Evolutionary conservation across 2,888 invertebrate genomes (phyloP).

Genomic region (Sinodicranocentrus sp.): DNA sequence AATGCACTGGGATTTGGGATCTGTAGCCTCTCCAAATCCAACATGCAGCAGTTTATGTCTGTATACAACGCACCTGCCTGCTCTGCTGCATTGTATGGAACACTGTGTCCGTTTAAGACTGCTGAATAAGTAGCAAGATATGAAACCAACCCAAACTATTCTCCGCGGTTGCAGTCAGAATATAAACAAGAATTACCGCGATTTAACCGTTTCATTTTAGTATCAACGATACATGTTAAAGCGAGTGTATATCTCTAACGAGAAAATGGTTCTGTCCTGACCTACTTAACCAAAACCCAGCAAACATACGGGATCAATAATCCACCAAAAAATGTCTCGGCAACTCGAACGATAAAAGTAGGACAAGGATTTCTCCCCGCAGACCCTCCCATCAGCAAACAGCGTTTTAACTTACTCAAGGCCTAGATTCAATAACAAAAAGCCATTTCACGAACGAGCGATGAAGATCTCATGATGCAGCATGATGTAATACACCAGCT

Average conservation of each 20-base stretch:
- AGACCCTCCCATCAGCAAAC: constrained; percentile 70
- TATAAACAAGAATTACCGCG: constrained; percentile 23
- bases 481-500: constrained; percentile 44
- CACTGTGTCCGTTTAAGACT: background rate
- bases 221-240: background rate
- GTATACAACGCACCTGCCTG: background rate
- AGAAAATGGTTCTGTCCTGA: constrained; percentile 71
- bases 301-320: constrained; percentile 73
- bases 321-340: constrained; percentile 74
- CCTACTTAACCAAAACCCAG: constrained; percentile 74
- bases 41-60: too few species aligned
- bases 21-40: too few species aligned
- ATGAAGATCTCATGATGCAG: constrained; percentile 27
- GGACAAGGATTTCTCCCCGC: constrained; percentile 74
- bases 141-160: constrained; percentile 1
- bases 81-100: background rate
- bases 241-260: constrained; percentile 22
- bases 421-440: constrained; percentile 65
- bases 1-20: too few species aligned
- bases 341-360: constrained; percentile 71
- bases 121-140: background rate
- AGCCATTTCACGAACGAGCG: constrained; percentile 47
- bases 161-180: constrained; percentile 34
- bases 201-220: constrained; percentile 53
- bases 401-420: constrained; percentile 65